Base-by-base conservation (phyloP, 2,888 invertebrate species). In the Napeogenes inachia region DNA sequence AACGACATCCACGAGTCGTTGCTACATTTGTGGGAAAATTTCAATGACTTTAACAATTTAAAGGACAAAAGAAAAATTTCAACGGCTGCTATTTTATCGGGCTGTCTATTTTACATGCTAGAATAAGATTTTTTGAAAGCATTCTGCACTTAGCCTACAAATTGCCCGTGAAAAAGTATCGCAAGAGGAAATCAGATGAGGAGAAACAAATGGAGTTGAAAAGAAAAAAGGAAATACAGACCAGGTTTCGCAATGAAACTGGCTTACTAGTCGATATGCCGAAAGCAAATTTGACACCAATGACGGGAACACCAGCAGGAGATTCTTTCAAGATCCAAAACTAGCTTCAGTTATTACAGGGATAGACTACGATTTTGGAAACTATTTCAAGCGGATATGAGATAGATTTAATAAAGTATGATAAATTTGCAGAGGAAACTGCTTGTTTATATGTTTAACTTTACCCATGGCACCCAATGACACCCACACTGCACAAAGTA, bases 21-120 rank as follows among this genome's bases (percentile, higher is more conserved):
- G 79, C 60, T 79, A 77, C 60, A 74, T 80, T 38, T 80, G 78
- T 66, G 73, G 72, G 33, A 63, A 66, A 46, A 81, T 66, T 64
- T 42, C 10, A 78, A 75, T 68, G 70, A 75, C 30, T 78, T 79
- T 57, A 79, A 79, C 59, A 65, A 75, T 58, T 21, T 63, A 8
- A 59, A 55, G 4, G 45, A n/a, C n/a, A n/a, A n/a, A 10, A 61
- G 53, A 12, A 60, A 54, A 42, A 59, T 33, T 33, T 59, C 63
- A 50, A 61, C 54, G 10, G 47, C 61, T 30, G 60, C 70, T 33
- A 30, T 75, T n/a, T n/a, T n/a, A n/a, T 76, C 59, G 77, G 75
- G 6, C 56, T 79, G 10, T 77, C 74, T 10, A 57, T 76, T 59
- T 66, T 78, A 46, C 78, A 78, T 67, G 73, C 65, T 56, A 71